Base-by-base conservation (phyloP, 2,797 vertebrate species). In the Oreortyx pictus region DNA sequence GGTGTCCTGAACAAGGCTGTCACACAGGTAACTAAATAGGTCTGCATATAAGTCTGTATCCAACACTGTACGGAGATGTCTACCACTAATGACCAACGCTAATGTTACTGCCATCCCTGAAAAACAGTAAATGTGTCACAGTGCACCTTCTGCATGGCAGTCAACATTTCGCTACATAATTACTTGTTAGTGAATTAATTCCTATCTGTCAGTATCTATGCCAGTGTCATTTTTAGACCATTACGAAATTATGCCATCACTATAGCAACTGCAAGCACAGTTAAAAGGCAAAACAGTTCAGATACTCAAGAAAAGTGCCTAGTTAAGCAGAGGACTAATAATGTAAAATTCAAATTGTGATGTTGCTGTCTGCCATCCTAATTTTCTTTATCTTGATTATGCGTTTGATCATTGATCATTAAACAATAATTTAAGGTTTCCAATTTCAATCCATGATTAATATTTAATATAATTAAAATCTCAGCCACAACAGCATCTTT, bases 1-100 rank as follows among this genome's bases (percentile, higher is more conserved):
- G 99, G 98, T 99, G 99, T 99, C 99, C 99, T 98, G 98, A 99
- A 99, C 99, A 99, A 99, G 99, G 98, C 99, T 99, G 99, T 99
- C 99, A 99, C 98, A 98, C 98, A 99, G 99, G 99, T 99, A 99
- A 99, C 99, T 99, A 99, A 99, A 99, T 98, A 99, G 99, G 99
- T 98, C 98, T 98, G 98, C 98, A 98, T 98, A 98, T 98, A 98
- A 99, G 98, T 98, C 98, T 98, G 98, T 98, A 98, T 98, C 98
- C 98, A 98, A 99, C 98, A 98, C 98, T 97, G 97, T 97, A 95
- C 96, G 75, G 98, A 98, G 98, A 98, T 98, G 98, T 98, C 98
- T 98, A 97, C 98, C 98, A 98, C 99, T 99, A 99, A 99, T 99
- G 99, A 99, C 99, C 99, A 98, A 98, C 99, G 98, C 98, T 99